Base-by-base conservation (phyloP, 1,140 invertebrate species). In the Drosophila equinoxialis region DNA sequence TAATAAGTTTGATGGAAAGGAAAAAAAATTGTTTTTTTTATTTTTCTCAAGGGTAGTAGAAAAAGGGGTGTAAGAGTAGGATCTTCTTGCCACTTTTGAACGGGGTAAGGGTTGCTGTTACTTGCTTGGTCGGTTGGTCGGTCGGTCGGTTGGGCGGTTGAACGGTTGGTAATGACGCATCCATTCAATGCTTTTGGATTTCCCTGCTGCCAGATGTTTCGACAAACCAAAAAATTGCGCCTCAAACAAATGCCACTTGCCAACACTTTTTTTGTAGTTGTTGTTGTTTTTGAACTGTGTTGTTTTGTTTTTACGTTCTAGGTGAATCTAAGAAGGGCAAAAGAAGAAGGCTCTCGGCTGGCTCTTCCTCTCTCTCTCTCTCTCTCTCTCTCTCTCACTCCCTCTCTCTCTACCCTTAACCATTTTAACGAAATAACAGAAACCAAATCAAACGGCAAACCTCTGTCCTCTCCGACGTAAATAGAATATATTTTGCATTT, bases 401-500 rank as follows among this genome's bases (percentile, higher is more conserved):
- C 6, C 30, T 30, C 30, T 30, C 45, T n/a, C 71, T 42, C 8
- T 54, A 35, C 41, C 41, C 41, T 13, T 20, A 42, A 71, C 41
- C 54, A 39, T 4, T 30, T 14, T 42, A 10, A 17, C 20, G 14
- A 10, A 13, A 10, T 37, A 51, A 20, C 11, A 39, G 37, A 39
- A 58, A 74, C 41, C 66, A 58, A 39, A 73, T 57, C 30, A 76
- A 61, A 48, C 17, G 6, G 14, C 54, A 57, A 33, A 26, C 54
- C 45, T 14, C 37, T 13, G 37, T 58, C 17, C 14, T 26, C 23
- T 42, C 45, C 45, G 37, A 63, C 39, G 54, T 13, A 55, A 64
- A 54, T 66, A 57, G 55, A 65, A 59, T 82, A 82, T 86, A 82
- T 86, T 86, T 86, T 79, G 83, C 83, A 87, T 76, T 87, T 86